These are phyloP conservation scores for Portunus trituberculatus DNA, from an alignment of 1,140 invertebrate species.

Conservation along the genomic window DNA sequence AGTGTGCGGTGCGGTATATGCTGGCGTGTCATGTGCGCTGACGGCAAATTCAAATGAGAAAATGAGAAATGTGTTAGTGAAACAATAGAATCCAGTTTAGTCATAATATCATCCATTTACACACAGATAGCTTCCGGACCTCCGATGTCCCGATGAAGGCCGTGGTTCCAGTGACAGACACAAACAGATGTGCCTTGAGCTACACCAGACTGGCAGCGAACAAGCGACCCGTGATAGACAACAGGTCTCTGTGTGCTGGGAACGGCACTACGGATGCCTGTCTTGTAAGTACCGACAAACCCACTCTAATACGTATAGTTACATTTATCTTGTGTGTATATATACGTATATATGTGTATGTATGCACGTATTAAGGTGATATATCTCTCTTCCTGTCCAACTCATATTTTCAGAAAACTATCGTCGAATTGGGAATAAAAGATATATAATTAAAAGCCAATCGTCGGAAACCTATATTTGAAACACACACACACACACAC, in stretches of 20 bases:
- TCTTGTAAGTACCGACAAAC: conserved; percentile 1
- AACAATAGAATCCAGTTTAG: not conserved
- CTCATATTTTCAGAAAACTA: not conserved
- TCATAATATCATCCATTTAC: not conserved
- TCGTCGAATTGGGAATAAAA: not conserved
- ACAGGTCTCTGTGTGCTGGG: conserved; percentile 52
- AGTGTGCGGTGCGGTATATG: not conserved
- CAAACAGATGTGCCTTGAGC: not conserved
- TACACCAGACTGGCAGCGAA: conserved; percentile 31
- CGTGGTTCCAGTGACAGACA: conserved; percentile 40
- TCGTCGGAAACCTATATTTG: not conserved
- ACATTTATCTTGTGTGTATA: not conserved
- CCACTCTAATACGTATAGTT: not conserved
- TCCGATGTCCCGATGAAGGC: conserved; percentile 56
- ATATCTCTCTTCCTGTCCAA: not conserved
- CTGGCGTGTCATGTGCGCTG: not conserved
- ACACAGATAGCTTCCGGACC: not conserved
- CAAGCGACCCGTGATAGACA: conserved; percentile 39
- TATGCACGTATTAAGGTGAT: not conserved
- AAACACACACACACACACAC: too few species aligned
- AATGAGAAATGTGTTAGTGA: too few species aligned
- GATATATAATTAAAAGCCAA: not conserved
- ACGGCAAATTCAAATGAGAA: too few species aligned
- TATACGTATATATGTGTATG: conserved; percentile 31
- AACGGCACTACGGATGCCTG: conserved; percentile 48